phyloP scores from a whole-genome alignment of 1,140 invertebrate species.

The Papilio aristodemus region DNA sequence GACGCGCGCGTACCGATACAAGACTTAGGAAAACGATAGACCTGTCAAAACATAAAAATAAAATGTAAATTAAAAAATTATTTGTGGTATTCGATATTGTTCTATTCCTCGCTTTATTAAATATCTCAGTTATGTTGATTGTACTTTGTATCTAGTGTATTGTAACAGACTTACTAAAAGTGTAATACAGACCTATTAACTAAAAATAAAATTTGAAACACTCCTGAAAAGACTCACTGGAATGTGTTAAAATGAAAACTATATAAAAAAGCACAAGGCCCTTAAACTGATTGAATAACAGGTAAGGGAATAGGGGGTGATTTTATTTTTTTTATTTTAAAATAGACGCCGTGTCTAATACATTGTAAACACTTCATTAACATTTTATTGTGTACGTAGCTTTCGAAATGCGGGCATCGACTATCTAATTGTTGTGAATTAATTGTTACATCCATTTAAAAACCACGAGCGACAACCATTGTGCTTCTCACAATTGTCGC shows the following conservation, averaged over 20 bases:
- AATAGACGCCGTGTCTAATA: constrained; percentile 32
- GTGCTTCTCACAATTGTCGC: constrained; percentile 66
- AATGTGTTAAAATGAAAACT: too few relatives aligned
- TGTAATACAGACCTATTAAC: too few relatives aligned
- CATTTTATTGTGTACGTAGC: constrained; percentile 41
- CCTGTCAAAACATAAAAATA: not conserved
- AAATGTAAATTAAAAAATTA: not conserved
- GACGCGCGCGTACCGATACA: constrained; percentile 48
- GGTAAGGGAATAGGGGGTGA: too few relatives aligned
- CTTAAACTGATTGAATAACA: too few relatives aligned
- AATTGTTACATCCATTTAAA: constrained; percentile 80
- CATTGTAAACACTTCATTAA: constrained; percentile 28
- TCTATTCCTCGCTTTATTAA: not conserved
- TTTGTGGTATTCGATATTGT: not conserved
- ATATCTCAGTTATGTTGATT: too few relatives aligned
- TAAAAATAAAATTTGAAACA: too few relatives aligned
- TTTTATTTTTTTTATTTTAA: constrained; percentile 22
- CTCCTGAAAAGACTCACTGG: too few relatives aligned
- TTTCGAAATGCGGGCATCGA: constrained; percentile 74
- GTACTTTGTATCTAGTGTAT: too few relatives aligned
- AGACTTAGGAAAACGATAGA: constrained; percentile 46
- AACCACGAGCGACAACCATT: constrained; percentile 68
- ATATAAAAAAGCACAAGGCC: too few relatives aligned
- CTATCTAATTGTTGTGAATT: constrained; percentile 77
- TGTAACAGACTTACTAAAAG: too few relatives aligned